Evolutionary conservation across 2,797 vertebrate genomes (phyloP).

Genomic region (Ctenopoma multispine): DNA sequence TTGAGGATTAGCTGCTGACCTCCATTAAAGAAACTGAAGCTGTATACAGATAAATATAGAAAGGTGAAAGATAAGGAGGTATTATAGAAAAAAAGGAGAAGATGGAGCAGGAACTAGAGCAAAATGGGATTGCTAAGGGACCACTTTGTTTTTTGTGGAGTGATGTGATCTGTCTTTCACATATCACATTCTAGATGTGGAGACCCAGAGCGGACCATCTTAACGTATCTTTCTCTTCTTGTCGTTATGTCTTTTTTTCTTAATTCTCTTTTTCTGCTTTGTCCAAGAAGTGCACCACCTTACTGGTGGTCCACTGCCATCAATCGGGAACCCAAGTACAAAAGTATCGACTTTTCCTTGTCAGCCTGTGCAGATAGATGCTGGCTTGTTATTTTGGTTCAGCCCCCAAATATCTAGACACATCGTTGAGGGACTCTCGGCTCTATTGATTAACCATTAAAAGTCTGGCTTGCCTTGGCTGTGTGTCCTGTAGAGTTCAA

Average conservation of each 20-base stretch:
- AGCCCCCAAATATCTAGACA: constrained; percentile 69
- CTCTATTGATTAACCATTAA: constrained; percentile 83
- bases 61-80: constrained; percentile 57
- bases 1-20: constrained; percentile 56
- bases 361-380: constrained; percentile 70
- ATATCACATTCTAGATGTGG: constrained; percentile 65
- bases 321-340: constrained; percentile 65
- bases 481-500: constrained; percentile 52
- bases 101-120: constrained; percentile 37
- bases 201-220: constrained; percentile 47
- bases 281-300: constrained; percentile 40
- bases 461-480: constrained; percentile 62
- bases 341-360: constrained; percentile 69
- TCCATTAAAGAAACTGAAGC: constrained; percentile 54
- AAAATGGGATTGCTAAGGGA: constrained; percentile 33
- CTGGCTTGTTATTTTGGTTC: constrained; percentile 69
- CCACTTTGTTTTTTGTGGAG: constrained; percentile 50
- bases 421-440: constrained; percentile 60
- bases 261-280: constrained; percentile 37
- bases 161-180: constrained; percentile 66
- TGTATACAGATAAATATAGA: constrained; percentile 56
- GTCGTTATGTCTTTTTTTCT: constrained; percentile 35
- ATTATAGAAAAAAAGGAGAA: constrained; percentile 23
- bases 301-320: constrained; percentile 62
- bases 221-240: constrained; percentile 37